Evolutionary conservation across 2,888 invertebrate genomes (phyloP).

Genomic region (Noctua janthe): DNA sequence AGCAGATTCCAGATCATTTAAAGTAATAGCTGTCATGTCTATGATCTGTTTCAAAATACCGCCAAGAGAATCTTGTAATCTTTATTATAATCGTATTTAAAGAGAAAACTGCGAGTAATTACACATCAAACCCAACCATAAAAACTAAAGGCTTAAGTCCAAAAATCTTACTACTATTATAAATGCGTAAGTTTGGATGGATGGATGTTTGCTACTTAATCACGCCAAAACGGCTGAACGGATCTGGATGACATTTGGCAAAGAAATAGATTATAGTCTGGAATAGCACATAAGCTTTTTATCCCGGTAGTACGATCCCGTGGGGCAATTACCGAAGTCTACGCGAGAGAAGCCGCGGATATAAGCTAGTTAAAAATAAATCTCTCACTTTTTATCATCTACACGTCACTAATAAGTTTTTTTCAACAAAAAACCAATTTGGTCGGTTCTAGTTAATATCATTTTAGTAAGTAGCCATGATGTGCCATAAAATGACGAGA

Average conservation of each 20-base stretch:
- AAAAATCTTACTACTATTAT: slow-evolving; percentile 17
- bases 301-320: background rate
- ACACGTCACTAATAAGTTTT: slow-evolving; percentile 57
- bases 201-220: background rate
- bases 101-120: slow-evolving; percentile 59
- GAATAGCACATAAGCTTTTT: background rate
- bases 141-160: slow-evolving; percentile 38
- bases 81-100: slow-evolving; percentile 31
- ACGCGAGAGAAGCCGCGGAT: background rate
- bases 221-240: background rate
- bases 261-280: background rate
- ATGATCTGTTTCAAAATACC: slow-evolving; percentile 22
- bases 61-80: slow-evolving; percentile 4
- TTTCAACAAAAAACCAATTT: slow-evolving; percentile 50
- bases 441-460: slow-evolving; percentile 64
- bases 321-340: background rate
- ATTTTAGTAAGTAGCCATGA: slow-evolving; percentile 72
- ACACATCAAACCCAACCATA: slow-evolving; percentile 43
- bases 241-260: background rate
- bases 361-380: slow-evolving; percentile 41
- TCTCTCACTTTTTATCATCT: slow-evolving; percentile 55
- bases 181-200: background rate
- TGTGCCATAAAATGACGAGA: slow-evolving; percentile 70
- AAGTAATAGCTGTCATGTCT: slow-evolving; percentile 27
- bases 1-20: slow-evolving; percentile 24